These are phyloP conservation scores for Seira ritae DNA, from an alignment of 2,888 invertebrate genomes.

Conservation along the genomic window DNA sequence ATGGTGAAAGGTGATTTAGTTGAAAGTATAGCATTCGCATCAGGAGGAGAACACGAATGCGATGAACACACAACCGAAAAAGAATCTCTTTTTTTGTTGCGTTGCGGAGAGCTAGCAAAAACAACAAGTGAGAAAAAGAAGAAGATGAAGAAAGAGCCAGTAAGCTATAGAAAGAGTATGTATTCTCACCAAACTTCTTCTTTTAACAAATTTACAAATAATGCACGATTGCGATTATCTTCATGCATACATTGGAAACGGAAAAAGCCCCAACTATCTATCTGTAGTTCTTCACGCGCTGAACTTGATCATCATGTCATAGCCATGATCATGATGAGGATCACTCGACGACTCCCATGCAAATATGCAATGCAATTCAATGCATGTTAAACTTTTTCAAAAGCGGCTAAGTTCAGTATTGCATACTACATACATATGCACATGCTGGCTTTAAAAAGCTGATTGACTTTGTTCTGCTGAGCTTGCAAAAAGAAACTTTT, in stretches of 20 bases:
- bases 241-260: background rate
- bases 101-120: background rate
- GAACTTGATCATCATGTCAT: background rate
- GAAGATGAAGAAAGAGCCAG: background rate
- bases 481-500: background rate
- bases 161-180: background rate
- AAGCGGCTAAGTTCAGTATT: background rate
- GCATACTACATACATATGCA: too few relatives aligned
- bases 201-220: slow-evolving; percentile 6
- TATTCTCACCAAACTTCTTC: background rate
- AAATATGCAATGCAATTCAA: background rate
- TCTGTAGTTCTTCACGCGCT: background rate
- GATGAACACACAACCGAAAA: background rate
- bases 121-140: slow-evolving; percentile 1
- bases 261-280: background rate
- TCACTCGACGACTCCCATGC: too few relatives aligned
- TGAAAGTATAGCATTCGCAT: slow-evolving; percentile 1
- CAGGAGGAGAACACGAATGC: background rate
- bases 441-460: background rate
- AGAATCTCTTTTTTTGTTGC: slow-evolving; percentile 4
- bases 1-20: slow-evolving; percentile 59
- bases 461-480: background rate
- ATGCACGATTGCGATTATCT: slow-evolving; percentile 6
- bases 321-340: too few relatives aligned
- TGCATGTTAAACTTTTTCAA: background rate